A percentile compares a stretch with the other conserved stretches of the same genome.
Conservation (phyloP, 2,888 invertebrate genomes). For the Dromius quadrimaculatus region DNA sequence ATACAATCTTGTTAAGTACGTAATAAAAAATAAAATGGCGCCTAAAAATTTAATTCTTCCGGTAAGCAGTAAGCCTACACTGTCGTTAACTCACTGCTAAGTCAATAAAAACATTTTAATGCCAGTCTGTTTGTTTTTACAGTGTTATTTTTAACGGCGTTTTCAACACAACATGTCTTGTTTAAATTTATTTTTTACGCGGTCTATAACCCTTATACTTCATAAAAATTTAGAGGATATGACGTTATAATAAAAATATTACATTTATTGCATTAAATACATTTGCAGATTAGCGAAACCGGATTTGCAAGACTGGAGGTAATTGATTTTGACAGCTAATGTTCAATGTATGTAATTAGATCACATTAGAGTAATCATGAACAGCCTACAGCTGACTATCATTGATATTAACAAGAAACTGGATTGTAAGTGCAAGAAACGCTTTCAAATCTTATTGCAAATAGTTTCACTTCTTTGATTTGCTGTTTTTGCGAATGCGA, state of each 20-base stretch:
- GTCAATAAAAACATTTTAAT: slow-evolving; percentile 42
- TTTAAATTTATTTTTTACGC: slow-evolving; percentile 39
- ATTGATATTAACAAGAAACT: no score
- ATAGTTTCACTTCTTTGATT: no score
- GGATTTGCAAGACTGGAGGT: background rate
- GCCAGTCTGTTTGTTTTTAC: slow-evolving; percentile 34
- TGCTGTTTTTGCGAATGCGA: no score
- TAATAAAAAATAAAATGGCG: no score
- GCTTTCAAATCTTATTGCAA: no score
- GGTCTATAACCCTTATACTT: slow-evolving; percentile 24
- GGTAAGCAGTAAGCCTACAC: background rate
- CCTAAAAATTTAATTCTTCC: slow-evolving; percentile 1
- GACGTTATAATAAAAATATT: slow-evolving; percentile 17
- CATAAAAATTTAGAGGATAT: slow-evolving; percentile 14
- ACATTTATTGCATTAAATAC: slow-evolving; percentile 1
- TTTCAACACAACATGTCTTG: slow-evolving; percentile 25
- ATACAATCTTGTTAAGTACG: no score
- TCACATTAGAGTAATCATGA: slow-evolving; percentile 10
- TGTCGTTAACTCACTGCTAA: slow-evolving; percentile 34
- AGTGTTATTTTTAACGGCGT: slow-evolving; percentile 40
- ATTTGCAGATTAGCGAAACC: slow-evolving; percentile 1
- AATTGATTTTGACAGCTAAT: slow-evolving; percentile 20
- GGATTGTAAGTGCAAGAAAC: no score
- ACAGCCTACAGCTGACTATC: background rate
- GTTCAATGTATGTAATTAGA: background rate